Conservation (phyloP, 2,797 vertebrate genomes). For the Anguilla pacifica region DNA sequence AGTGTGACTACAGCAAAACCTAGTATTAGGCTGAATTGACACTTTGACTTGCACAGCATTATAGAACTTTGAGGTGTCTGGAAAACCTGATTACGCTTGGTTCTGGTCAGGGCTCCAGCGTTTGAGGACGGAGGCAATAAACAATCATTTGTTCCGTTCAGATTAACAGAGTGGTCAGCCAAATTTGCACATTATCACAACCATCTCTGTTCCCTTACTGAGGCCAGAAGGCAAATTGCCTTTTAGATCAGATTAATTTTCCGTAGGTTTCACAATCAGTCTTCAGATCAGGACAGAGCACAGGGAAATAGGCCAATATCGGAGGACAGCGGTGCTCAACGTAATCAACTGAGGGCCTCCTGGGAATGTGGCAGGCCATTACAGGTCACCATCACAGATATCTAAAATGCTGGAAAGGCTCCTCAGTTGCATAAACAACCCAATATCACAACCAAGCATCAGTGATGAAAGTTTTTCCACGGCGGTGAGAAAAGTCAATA, state of each 20-base stretch:
- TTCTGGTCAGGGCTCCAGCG: background rate
- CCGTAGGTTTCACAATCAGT: background rate
- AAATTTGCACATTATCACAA: conserved; percentile 11
- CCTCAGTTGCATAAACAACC: background rate
- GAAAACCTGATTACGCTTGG: background rate
- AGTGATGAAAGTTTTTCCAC: background rate
- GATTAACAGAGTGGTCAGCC: conserved; percentile 13
- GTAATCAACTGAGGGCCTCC: background rate
- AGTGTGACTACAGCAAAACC: background rate
- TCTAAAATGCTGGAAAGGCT: conserved; percentile 10
- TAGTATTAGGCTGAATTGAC: background rate
- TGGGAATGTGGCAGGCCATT: conserved; percentile 11
- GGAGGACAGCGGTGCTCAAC: background rate
- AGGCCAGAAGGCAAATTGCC: conserved; percentile 19
- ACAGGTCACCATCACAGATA: background rate
- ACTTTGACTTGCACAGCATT: background rate
- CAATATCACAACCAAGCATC: background rate
- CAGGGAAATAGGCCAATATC: background rate
- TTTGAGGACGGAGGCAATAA: background rate
- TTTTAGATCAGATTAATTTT: conserved; percentile 15
- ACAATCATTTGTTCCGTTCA: conserved; percentile 1
- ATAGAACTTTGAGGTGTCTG: background rate
- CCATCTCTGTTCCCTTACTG: background rate
- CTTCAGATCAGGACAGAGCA: conserved; percentile 5
- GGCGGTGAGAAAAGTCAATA: conserved; percentile 4